Conservation (phyloP, 2,113 vertebrate genomes). For the Mastomys coucha region DNA sequence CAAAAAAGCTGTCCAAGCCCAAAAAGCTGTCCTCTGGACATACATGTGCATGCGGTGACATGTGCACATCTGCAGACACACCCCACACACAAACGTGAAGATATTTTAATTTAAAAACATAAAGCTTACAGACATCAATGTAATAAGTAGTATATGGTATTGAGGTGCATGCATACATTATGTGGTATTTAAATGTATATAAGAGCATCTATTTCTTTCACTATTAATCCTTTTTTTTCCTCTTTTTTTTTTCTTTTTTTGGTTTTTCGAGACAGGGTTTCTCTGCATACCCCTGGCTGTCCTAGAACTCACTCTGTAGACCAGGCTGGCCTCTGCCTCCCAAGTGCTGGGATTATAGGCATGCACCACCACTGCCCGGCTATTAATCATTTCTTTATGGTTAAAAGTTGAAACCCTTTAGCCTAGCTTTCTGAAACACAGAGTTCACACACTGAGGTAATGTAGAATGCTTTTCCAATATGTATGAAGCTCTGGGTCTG, state of each 20-base stretch:
- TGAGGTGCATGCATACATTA: background rate
- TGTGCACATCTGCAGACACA: background rate
- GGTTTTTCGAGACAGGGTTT: no score
- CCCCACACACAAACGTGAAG: background rate
- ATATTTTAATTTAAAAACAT: background rate
- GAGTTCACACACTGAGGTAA: no score
- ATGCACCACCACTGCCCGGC: no score
- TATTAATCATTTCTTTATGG: background rate
- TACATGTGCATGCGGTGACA: background rate
- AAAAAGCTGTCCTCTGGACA: background rate
- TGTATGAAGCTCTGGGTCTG: background rate
- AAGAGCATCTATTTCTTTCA: background rate
- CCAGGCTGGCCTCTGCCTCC: no score
- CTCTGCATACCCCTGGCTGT: no score
- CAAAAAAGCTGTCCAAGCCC: background rate
- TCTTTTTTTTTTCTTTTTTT: no score
- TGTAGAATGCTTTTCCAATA: no score
- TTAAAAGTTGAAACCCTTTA: background rate
- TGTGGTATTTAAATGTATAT: background rate
- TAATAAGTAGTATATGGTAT: background rate
- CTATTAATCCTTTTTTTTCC: no score
- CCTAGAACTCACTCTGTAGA: no score
- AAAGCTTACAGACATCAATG: background rate
- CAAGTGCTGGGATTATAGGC: no score
- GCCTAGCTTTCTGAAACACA: background rate